Evolutionary conservation across 2,888 invertebrate species (phyloP).

Genomic region (Lycaena phlaeas): DNA sequence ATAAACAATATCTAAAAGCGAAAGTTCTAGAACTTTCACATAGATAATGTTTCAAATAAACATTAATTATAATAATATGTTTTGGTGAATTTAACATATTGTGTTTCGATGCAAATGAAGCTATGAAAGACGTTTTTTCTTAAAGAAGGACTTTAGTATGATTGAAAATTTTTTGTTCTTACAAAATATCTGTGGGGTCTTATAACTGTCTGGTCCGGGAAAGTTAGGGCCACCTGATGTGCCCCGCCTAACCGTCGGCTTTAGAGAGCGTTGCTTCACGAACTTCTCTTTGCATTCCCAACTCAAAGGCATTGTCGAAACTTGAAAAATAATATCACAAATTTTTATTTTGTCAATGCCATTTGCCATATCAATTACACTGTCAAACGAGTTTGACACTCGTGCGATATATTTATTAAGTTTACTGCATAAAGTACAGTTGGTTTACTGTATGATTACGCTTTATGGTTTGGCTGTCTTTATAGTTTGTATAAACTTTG

Average conservation of each 20-base stretch:
- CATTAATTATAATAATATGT: too few species aligned
- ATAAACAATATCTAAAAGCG: too few species aligned
- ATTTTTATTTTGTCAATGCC: neutral
- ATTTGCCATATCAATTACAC: neutral
- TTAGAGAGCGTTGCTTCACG: conserved; percentile 41
- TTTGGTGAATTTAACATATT: neutral
- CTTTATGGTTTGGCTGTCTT: too few species aligned
- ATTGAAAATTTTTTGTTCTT: conserved; percentile 17
- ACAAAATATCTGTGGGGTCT: conserved; percentile 42
- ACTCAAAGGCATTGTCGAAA: conserved; percentile 58
- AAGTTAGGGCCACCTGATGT: conserved; percentile 17
- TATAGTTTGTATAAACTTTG: too few species aligned
- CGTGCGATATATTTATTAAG: too few species aligned
- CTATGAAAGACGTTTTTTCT: neutral
- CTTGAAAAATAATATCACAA: neutral
- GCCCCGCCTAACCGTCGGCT: conserved; percentile 32
- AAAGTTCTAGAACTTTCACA: too few species aligned
- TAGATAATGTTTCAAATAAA: too few species aligned
- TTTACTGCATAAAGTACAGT: too few species aligned
- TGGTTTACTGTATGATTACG: too few species aligned
- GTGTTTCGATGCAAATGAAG: neutral
- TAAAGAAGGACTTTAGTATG: neutral
- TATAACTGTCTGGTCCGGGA: conserved; percentile 43
- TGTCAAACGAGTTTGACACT: too few species aligned
- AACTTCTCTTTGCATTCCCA: conserved; percentile 45